A percentile compares a stretch with the other conserved stretches of the same genome.
These are phyloP conservation scores for Ibycter americanus DNA, from an alignment of 2,797 vertebrate genomes.

Conservation along the genomic window DNA sequence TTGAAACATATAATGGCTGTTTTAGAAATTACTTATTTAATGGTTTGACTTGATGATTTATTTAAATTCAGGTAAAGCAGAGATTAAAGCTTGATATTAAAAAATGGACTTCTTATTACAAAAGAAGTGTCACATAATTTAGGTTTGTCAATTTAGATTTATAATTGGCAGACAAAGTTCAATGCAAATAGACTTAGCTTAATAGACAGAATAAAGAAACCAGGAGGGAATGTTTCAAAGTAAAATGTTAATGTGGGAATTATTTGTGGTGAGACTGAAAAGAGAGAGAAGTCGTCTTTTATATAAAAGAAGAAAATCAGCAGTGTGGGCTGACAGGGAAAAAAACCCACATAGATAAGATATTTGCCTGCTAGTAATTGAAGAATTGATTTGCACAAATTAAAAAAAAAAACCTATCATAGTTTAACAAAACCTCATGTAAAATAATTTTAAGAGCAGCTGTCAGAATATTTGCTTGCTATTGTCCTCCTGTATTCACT, in stretches of 20 bases:
- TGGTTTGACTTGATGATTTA: slow-evolving; percentile 6
- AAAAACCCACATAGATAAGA: not conserved
- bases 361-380: not conserved
- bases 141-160: slow-evolving; percentile 41
- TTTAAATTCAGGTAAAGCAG: slow-evolving; percentile 27
- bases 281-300: not conserved
- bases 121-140: slow-evolving; percentile 15
- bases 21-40: not conserved
- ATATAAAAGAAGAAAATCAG: not conserved
- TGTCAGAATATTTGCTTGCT: not conserved
- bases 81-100: slow-evolving; percentile 31
- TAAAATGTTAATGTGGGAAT: not conserved
- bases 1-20: not conserved
- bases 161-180: slow-evolving; percentile 44
- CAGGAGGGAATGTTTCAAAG: not conserved
- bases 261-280: not conserved
- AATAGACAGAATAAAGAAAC: slow-evolving; percentile 22
- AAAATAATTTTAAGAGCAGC: not conserved
- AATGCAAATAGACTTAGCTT: slow-evolving; percentile 19
- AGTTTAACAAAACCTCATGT: not conserved
- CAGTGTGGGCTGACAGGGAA: not conserved
- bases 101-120: slow-evolving; percentile 10
- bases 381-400: not conserved
- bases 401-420: not conserved
- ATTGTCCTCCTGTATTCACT: not conserved